phyloP scores from a whole-genome alignment of 2,888 invertebrate species.

The Kryphioiulus occultus region DNA sequence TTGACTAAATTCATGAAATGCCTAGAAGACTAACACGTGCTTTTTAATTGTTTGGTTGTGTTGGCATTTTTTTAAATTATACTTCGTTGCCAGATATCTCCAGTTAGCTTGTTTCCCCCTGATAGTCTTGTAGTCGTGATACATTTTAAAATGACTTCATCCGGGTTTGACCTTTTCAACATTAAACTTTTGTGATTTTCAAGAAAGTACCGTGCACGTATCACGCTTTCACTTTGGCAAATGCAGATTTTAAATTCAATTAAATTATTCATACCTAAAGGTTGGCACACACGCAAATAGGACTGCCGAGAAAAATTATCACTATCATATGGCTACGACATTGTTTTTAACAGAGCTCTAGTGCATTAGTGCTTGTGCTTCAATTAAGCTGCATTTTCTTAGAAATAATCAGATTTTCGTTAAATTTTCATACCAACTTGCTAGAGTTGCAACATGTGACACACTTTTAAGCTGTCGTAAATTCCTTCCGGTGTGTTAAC shows the following conservation, averaged over 20 bases:
- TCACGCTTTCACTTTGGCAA: background rate
- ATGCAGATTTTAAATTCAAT: background rate
- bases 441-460: background rate
- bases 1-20: no score
- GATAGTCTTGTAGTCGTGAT: no score
- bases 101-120: no score
- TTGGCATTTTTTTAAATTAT: no score
- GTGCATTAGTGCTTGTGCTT: background rate
- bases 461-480: background rate
- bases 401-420: background rate
- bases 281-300: background rate
- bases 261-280: background rate
- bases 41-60: no score
- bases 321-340: background rate
- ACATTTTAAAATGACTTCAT: no score
- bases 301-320: background rate
- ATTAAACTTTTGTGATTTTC: no score
- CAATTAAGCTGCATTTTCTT: background rate
- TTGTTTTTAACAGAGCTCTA: background rate
- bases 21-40: no score
- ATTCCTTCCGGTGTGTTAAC: background rate
- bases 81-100: no score
- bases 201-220: no score
- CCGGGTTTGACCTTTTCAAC: no score
- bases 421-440: background rate